Conservation (phyloP, 2,888 invertebrate genomes). For the Tetrapedia diversipes region DNA sequence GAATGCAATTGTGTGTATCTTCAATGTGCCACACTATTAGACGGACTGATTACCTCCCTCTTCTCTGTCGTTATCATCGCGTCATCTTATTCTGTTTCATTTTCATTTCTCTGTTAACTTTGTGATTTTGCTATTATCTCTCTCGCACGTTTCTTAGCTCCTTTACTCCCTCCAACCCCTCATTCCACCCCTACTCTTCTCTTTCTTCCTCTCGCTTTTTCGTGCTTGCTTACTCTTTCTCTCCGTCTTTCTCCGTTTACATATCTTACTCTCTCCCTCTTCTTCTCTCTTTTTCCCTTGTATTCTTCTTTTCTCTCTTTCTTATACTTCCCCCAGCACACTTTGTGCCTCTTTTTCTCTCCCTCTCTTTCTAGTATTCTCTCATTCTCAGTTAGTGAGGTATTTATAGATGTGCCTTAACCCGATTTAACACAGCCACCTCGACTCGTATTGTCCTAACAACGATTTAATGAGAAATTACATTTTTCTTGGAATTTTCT, state of each 20-base stretch:
- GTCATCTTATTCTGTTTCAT: conserved; percentile 60
- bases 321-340: conserved; percentile 46
- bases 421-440: conserved; percentile 81
- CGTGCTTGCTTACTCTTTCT: conserved; percentile 42
- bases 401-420: conserved; percentile 82
- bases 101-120: conserved; percentile 65
- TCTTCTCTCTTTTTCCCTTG: conserved; percentile 48
- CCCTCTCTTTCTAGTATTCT: conserved; percentile 56
- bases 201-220: conserved; percentile 33
- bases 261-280: conserved; percentile 40
- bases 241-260: conserved; percentile 48
- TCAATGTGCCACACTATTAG: conserved; percentile 79
- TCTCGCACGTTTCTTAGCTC: conserved; percentile 60
- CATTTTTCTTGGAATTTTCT: conserved; percentile 42
- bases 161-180: conserved; percentile 1
- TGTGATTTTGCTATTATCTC: conserved; percentile 61
- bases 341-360: conserved; percentile 57
- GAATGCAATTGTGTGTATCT: conserved; percentile 78
- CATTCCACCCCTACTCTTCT: conserved; percentile 49
- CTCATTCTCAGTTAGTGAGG: conserved; percentile 74
- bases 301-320: conserved; percentile 48
- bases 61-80: conserved; percentile 33
- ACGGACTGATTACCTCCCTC: conserved; percentile 72
- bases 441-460: conserved; percentile 72
- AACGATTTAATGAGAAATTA: conserved; percentile 68